phyloP scores from a whole-genome alignment of 2,888 invertebrate species.

The Icerya purchasi region DNA sequence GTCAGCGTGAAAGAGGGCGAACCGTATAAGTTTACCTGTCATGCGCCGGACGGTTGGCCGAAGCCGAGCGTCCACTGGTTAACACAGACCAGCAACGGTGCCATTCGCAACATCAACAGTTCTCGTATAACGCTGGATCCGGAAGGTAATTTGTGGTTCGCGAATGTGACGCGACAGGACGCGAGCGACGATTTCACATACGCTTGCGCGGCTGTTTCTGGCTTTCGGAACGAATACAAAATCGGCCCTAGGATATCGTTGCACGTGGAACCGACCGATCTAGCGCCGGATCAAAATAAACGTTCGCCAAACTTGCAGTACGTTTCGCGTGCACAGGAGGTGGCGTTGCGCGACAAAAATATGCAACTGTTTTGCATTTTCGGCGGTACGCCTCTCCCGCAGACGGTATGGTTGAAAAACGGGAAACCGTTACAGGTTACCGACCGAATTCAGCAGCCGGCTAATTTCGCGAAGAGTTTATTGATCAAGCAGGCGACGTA shows the following conservation, averaged over 20 bases:
- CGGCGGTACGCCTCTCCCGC: constrained; percentile 91
- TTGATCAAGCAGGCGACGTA: constrained; percentile 66
- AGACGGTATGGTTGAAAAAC: constrained; percentile 77
- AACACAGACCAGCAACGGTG: constrained; percentile 53
- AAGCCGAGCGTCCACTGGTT: constrained; percentile 90
- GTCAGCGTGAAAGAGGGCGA: constrained; percentile 61
- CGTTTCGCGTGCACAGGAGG: constrained; percentile 65
- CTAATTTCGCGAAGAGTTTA: constrained; percentile 87
- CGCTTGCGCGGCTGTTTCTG: constrained; percentile 83
- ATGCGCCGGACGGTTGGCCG: constrained; percentile 89
- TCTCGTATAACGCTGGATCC: constrained; percentile 87
- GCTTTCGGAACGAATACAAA: constrained; percentile 75
- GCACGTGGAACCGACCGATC: constrained; percentile 54
- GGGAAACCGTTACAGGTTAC: constrained; percentile 44
- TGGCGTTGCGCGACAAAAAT: constrained; percentile 60
- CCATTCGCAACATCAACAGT: constrained; percentile 71
- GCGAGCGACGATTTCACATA: constrained; percentile 67
- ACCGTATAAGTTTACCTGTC: constrained; percentile 70
- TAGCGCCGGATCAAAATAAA: constrained; percentile 55
- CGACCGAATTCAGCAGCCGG: constrained; percentile 55
- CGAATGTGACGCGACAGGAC: constrained; percentile 71
- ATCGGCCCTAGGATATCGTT: constrained; percentile 62
- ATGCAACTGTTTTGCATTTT: constrained; percentile 84
- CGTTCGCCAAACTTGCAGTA: constrained; percentile 58
- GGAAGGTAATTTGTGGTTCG: constrained; percentile 92